A percentile compares a stretch with the other conserved stretches of the same genome.
These are phyloP conservation scores for Leptarthrus brevirostris DNA, from an alignment of 2,888 invertebrate genomes.

Conservation along the genomic window DNA sequence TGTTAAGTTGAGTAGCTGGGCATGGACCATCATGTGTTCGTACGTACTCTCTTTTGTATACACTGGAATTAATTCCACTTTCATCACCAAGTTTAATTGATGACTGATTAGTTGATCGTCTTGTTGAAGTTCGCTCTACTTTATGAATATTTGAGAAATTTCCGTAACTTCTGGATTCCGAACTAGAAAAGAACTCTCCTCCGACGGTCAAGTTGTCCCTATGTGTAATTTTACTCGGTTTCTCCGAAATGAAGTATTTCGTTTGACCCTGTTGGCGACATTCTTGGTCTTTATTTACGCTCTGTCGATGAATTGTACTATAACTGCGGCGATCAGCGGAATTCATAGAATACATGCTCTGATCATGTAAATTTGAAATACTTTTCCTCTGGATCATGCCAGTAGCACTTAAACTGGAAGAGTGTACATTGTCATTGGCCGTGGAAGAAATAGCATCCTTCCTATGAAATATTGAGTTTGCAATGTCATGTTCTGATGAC, in stretches of 20 bases:
- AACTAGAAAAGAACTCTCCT: conserved; percentile 79
- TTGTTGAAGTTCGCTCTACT: not conserved
- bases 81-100: conserved; percentile 81
- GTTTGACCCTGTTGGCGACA: conserved; percentile 59
- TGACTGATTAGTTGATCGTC: conserved; percentile 76
- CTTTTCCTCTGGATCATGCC: conserved; percentile 78
- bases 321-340: conserved; percentile 80
- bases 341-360: conserved; percentile 75
- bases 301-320: conserved; percentile 82
- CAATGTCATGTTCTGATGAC: conserved; percentile 78
- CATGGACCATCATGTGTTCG: conserved; percentile 79
- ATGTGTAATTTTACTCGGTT: conserved; percentile 72
- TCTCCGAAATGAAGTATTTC: conserved; percentile 68
- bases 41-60: conserved; percentile 82
- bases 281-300: conserved; percentile 66
- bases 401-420: conserved; percentile 73
- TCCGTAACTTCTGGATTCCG: conserved; percentile 78
- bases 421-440: conserved; percentile 80
- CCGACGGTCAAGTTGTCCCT: conserved; percentile 79
- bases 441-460: conserved; percentile 70
- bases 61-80: conserved; percentile 69
- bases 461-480: conserved; percentile 82
- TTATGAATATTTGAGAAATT: conserved; percentile 69
- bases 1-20: conserved; percentile 82
- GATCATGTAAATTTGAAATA: conserved; percentile 81